These are phyloP conservation scores for Heteronetta atricapilla DNA, from an alignment of 2,113 vertebrate genomes.

Conservation along the genomic window DNA sequence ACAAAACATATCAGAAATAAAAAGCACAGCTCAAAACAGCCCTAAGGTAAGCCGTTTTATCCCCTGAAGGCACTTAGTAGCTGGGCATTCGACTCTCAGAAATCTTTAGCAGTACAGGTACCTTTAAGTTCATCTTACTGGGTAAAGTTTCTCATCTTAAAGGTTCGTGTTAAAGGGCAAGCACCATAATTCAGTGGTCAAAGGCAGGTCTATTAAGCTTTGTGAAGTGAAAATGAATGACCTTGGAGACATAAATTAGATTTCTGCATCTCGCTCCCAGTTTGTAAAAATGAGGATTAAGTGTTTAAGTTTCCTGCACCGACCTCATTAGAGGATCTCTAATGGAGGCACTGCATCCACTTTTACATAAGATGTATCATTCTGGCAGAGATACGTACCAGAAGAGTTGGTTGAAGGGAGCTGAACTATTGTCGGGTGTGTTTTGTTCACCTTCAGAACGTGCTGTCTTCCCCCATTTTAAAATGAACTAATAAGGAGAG, in stretches of 20 bases:
- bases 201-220: conserved; percentile 60
- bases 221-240: conserved; percentile 44
- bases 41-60: neutral
- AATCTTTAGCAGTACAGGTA: neutral
- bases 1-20: neutral
- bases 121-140: neutral
- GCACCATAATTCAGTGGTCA: conserved; percentile 39
- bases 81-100: neutral
- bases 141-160: neutral
- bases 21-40: neutral
- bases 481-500: neutral
- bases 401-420: neutral
- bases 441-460: neutral
- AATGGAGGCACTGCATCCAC: neutral
- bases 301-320: conserved; percentile 21
- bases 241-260: conserved; percentile 63
- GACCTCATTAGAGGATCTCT: conserved; percentile 32
- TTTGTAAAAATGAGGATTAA: conserved; percentile 62
- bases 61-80: neutral
- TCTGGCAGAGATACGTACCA: neutral
- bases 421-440: fast-evolving
- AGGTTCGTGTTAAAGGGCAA: neutral
- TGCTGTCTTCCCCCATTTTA: neutral
- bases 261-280: conserved; percentile 39
- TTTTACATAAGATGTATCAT: neutral